Evolutionary conservation across 1,140 invertebrate species (phyloP).

Genomic region (Palaemon carinicauda): DNA sequence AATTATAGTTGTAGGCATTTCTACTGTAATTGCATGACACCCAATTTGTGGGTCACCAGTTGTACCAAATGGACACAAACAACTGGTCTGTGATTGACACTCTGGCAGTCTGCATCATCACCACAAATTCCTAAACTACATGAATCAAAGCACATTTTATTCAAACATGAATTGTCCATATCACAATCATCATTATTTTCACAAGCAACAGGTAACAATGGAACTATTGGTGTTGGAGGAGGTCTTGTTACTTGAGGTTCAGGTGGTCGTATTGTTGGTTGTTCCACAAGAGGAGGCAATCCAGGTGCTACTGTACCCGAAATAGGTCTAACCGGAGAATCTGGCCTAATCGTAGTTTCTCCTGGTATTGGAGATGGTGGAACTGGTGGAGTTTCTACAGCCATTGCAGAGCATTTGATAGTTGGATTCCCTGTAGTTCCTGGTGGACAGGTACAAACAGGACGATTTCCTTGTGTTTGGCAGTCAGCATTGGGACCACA

Average conservation of each 20-base stretch:
- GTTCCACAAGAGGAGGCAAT: slow-evolving; percentile 11
- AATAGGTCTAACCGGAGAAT: slow-evolving; percentile 21
- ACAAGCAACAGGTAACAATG: slow-evolving; percentile 82
- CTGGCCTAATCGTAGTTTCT: not conserved
- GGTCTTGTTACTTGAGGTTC: slow-evolving; percentile 4
- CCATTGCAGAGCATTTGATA: slow-evolving; percentile 72
- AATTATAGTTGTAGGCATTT: not conserved
- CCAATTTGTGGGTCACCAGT: slow-evolving; percentile 71
- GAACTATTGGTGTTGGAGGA: slow-evolving; percentile 69
- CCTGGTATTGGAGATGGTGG: not conserved
- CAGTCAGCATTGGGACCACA: slow-evolving; percentile 85
- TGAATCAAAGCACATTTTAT: slow-evolving; percentile 82
- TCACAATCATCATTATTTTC: slow-evolving; percentile 90
- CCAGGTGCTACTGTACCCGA: slow-evolving; percentile 5
- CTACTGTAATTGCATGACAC: slow-evolving; percentile 43
- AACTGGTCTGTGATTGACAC: slow-evolving; percentile 59
- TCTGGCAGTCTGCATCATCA: slow-evolving; percentile 64
- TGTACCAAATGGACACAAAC: slow-evolving; percentile 76
- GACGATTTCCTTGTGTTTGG: slow-evolving; percentile 76
- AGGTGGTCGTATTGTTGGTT: not conserved
- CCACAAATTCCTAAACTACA: slow-evolving; percentile 77
- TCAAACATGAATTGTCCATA: slow-evolving; percentile 85
- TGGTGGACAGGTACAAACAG: slow-evolving; percentile 77
- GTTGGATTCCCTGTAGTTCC: slow-evolving; percentile 62
- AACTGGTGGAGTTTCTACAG: not conserved